A percentile compares a stretch with the other conserved stretches of the same genome.
phyloP scores from a whole-genome alignment of 2,797 vertebrate genomes.

The Leontocebus nigricollis region DNA sequence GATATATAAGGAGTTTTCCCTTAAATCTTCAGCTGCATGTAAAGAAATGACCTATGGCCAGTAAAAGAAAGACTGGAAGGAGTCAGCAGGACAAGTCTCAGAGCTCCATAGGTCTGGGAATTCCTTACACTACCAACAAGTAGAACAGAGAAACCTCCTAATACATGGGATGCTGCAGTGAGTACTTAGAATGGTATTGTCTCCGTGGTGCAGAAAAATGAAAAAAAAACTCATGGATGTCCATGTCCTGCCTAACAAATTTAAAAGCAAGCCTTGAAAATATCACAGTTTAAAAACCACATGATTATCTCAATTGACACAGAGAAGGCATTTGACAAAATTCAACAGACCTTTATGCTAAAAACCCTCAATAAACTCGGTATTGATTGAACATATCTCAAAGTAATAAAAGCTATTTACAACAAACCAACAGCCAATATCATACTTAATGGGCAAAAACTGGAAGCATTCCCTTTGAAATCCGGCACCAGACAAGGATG shows the following conservation, averaged over 20 bases:
- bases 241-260: not conserved
- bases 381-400: no score
- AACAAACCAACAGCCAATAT: no score
- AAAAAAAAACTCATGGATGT: not conserved
- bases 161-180: not conserved
- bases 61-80: not conserved
- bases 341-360: no score
- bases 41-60: not conserved
- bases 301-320: no score
- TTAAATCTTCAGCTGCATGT: not conserved
- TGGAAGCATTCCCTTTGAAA: no score
- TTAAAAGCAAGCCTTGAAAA: slow-evolving; percentile 17
- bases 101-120: not conserved
- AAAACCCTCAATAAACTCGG: no score
- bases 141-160: not conserved
- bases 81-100: not conserved
- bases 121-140: not conserved
- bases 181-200: not conserved
- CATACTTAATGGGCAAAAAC: no score
- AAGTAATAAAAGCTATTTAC: no score
- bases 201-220: not conserved
- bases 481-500: no score
- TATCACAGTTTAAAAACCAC: no score
- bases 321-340: no score
- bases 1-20: not conserved